Percentiles rank a stretch among this genome's conserved stretches.
These are phyloP conservation scores for Tuberolachnus salignus DNA, from an alignment of 2,888 invertebrate species.

Conservation along the genomic window DNA sequence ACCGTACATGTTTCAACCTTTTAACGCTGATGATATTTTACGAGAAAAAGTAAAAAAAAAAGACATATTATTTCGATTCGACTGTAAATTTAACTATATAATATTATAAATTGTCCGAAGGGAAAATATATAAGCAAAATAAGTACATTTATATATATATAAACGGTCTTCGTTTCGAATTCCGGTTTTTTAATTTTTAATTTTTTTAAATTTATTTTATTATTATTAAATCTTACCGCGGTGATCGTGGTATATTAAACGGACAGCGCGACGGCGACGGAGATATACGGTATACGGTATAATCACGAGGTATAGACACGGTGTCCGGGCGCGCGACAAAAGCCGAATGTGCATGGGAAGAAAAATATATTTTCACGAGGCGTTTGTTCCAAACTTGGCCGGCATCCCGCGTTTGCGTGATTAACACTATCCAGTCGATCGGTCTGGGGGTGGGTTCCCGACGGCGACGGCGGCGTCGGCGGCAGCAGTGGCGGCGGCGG, in stretches of 20 bases:
- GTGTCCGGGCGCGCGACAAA: conserved; percentile 22
- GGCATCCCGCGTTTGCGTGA: conserved; percentile 56
- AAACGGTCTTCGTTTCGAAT: not conserved
- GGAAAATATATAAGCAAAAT: no score
- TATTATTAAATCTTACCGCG: no score
- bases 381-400: conserved; percentile 54
- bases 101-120: no score
- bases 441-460: conserved; percentile 36
- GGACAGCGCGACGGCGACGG: no score
- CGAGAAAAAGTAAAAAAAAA: no score
- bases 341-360: conserved; percentile 37
- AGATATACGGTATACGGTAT: not conserved
- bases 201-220: no score
- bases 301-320: not conserved
- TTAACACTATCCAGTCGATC: conserved; percentile 54
- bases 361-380: conserved; percentile 47
- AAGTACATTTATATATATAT: no score
- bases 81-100: no score
- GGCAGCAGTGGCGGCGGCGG: not conserved
- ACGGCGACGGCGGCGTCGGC: not conserved
- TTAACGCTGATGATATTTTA: not conserved
- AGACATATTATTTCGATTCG: no score
- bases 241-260: no score
- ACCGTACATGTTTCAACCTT: conserved; percentile 40
- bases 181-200: no score